Evolutionary conservation across 2,113 vertebrate genomes (phyloP), one percentile per base, ranked within the genome.

Genomic region (Pluvianellus socialis): DNA sequence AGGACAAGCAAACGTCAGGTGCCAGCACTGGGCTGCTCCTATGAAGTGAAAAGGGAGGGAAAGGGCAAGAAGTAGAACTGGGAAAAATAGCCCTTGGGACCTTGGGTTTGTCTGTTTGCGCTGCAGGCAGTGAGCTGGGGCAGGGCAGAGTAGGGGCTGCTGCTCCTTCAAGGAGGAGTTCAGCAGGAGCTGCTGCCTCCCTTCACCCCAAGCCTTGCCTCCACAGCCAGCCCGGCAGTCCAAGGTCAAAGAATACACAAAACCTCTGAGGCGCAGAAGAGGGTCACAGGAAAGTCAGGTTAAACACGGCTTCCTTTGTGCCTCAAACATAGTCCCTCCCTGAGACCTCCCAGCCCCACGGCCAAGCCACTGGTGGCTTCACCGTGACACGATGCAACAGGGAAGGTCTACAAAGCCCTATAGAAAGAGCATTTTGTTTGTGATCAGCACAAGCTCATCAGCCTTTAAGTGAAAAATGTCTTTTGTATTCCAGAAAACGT

Each of bases 91-190:
- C 38, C 56, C 11, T 26, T 44, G 22, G 22, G 61, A 35, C 28
- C 1, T 0, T 0, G 1, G 7, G 38, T 74, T 80, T 65, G 30
- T 23, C 23, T 52, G 67, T 30, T 13, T 67, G n/a, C 0, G 0
- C 14, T 73, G 72, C 49, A 70, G 61, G 14, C 0, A 0, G 10
- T 45, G 33, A 58, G 21, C 61, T 74, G 61, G 44, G 42, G 23
- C 14, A 74, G 33, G 20, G 32, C 59, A 82, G 53, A 67, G 53
- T 45, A 8, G 55, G 44, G 71, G 52, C 58, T 71, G 44, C 33
- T 32, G 20, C 33, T 92, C 21, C 35, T 82, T 10, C 30, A 40
- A 30, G 32, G 3, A 2, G 11, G 0, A 0, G n/a, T 44, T 63
- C 26, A 32, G 59, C 49, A 33, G 65, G 4, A 79, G 61, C 52